Conservation (phyloP, 2,797 vertebrate species). For the Trachurus trachurus region DNA sequence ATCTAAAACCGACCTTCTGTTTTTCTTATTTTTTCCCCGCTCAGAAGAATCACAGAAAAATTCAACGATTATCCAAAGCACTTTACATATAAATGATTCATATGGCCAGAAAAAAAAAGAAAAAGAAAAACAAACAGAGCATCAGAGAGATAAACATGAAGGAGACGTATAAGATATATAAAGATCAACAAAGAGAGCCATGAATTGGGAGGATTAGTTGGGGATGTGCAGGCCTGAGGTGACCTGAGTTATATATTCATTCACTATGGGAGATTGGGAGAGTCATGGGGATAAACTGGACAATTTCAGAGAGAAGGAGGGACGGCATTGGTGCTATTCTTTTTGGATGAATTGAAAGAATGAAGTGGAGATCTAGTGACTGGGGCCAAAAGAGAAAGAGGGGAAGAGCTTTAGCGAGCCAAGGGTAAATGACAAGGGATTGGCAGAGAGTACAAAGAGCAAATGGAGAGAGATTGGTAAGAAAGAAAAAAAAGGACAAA, state of each 20-base stretch:
- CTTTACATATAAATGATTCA: conserved; percentile 19
- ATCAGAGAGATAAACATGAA: neutral
- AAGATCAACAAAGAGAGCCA: neutral
- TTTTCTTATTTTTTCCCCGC: neutral
- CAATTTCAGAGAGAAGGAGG: neutral
- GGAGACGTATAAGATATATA: neutral
- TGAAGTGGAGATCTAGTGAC: neutral
- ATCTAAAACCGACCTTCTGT: neutral
- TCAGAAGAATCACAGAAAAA: neutral
- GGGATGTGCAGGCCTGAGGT: neutral
- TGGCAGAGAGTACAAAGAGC: neutral
- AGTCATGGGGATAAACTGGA: neutral
- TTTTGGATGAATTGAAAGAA: neutral
- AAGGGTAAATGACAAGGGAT: conserved; percentile 3
- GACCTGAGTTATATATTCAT: neutral
- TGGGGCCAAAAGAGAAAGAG: neutral
- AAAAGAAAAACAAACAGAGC: neutral
- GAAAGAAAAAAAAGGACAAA: neutral
- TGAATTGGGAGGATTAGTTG: neutral
- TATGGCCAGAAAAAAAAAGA: neutral
- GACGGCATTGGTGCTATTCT: neutral
- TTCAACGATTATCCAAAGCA: neutral
- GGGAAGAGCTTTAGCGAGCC: neutral
- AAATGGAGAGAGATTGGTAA: neutral
- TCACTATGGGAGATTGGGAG: neutral